Base-by-base conservation (phyloP, 1,140 invertebrate species). In the Ostrea denselamellosa region DNA sequence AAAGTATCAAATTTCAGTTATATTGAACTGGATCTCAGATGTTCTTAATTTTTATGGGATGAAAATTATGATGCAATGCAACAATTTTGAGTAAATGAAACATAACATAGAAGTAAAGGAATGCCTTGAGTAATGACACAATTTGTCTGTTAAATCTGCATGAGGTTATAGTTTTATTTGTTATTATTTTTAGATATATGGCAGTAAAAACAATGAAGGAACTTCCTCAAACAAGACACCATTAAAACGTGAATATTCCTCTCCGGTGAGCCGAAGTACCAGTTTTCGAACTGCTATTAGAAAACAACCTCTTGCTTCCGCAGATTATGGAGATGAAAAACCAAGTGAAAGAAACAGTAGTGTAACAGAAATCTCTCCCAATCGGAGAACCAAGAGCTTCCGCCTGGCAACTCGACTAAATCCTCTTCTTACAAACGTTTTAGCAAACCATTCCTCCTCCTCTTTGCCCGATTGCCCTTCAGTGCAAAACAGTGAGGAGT, bases 371-470 rank as follows among this genome's bases (percentile, higher is more conserved):
- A 52, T 51, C 19, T 71, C n/a, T 14, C 51, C 68, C 10, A 68
- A 85, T 9, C 87, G 85, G 9, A 68, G 92, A 77, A 87, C 90
- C n/a, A 56, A 85, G 53, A 93, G 92, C 87, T 93, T 93, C 81
- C 85, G 88, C 25, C 58, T 85, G 19, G 92, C 92, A 14, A 89
- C 90, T 25, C 83, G 90, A 58, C 22, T 90, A 14, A 82, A 91
- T 51, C 92, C 91, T 22, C 51, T 92, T 10, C 44, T 83, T 22
- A 54, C 34, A 52, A 83, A 54, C n/a, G 68, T 28, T 28, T 25
- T 71, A 28, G 44, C 81, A 28, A 52, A 17, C 81, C 52, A n/a
- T 52, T 52, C 51, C 17, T 25, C 83, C 14, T 58, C 83, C 8
- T 85, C 83, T 9, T 34, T 85, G 22, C 83, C 56, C 0, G 53